A percentile compares a stretch with the other conserved stretches of the same genome.
Conservation (phyloP, 1,140 invertebrate species). For the Spodoptera litura region DNA sequence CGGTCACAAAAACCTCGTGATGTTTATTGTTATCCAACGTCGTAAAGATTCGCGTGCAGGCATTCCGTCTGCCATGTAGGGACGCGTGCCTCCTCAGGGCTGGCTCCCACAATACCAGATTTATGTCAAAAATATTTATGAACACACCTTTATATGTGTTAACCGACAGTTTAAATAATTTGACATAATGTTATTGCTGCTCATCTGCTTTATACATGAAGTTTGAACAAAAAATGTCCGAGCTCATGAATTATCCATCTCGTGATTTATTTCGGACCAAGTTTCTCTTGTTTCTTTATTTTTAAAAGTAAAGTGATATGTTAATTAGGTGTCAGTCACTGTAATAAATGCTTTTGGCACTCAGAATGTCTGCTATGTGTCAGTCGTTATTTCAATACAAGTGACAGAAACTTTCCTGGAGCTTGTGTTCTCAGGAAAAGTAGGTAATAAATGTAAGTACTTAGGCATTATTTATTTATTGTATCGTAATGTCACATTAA, state of each 20-base stretch:
- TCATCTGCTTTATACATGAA: slow-evolving; percentile 2
- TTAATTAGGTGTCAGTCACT: slow-evolving; percentile 10
- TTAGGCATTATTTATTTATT: too few species aligned
- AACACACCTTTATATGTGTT: slow-evolving; percentile 40
- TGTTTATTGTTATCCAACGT: slow-evolving; percentile 62
- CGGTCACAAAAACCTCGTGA: slow-evolving; percentile 58
- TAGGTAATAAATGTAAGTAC: too few species aligned
- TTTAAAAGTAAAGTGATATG: slow-evolving; percentile 16
- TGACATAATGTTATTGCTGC: slow-evolving; percentile 38
- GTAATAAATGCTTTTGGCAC: slow-evolving; percentile 9
- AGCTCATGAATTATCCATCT: slow-evolving; percentile 32
- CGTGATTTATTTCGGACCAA: slow-evolving; percentile 5
- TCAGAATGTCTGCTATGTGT: background rate
- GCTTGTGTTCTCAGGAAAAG: too few species aligned
- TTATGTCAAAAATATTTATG: slow-evolving; percentile 34
- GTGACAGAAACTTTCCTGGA: background rate
- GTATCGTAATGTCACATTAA: too few species aligned
- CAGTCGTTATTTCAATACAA: background rate
- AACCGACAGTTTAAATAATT: slow-evolving; percentile 36
- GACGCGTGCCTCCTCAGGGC: slow-evolving; percentile 42
- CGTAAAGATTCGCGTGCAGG: slow-evolving; percentile 58
- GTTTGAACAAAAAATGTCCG: slow-evolving; percentile 14
- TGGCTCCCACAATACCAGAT: slow-evolving; percentile 23
- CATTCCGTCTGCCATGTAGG: slow-evolving; percentile 50
- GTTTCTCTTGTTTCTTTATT: background rate